Percentiles rank a stretch among this genome's conserved stretches.
phyloP scores from a whole-genome alignment of 2,113 vertebrate species.

The Rafetus swinhoei region DNA sequence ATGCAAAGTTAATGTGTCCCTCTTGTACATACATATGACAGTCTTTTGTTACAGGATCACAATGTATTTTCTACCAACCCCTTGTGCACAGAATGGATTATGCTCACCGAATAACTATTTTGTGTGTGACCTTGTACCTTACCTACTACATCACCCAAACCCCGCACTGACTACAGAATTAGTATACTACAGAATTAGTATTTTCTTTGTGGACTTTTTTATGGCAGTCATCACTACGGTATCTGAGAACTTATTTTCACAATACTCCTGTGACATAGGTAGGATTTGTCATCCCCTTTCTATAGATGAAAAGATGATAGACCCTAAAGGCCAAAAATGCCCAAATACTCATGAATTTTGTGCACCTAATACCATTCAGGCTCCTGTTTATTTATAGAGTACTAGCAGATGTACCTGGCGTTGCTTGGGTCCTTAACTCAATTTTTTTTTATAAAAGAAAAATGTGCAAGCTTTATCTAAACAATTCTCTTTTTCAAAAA shows the following conservation, averaged over 20 bases:
- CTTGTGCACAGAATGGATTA: neutral
- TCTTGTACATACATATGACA: neutral
- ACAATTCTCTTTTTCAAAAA: too few species aligned
- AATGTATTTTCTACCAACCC: neutral
- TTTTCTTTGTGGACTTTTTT: neutral
- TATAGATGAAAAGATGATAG: slow-evolving; percentile 59
- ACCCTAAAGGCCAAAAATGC: slow-evolving; percentile 56
- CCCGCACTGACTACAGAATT: neutral
- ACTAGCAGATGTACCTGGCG: neutral
- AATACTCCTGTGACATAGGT: neutral
- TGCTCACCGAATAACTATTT: neutral
- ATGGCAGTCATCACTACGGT: neutral
- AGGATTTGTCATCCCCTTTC: neutral
- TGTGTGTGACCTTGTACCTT: fast-evolving
- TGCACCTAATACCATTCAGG: slow-evolving; percentile 36
- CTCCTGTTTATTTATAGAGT: slow-evolving; percentile 58
- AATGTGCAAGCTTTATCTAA: too few species aligned
- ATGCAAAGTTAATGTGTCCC: neutral
- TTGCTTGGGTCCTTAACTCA: too few species aligned
- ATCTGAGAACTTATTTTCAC: neutral
- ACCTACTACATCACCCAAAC: neutral
- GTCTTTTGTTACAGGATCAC: neutral
- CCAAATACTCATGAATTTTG: slow-evolving; percentile 46
- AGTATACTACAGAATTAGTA: neutral
- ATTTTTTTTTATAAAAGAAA: too few species aligned